Base-by-base conservation (phyloP, 1,140 invertebrate species). In the Zophobas morio region DNA sequence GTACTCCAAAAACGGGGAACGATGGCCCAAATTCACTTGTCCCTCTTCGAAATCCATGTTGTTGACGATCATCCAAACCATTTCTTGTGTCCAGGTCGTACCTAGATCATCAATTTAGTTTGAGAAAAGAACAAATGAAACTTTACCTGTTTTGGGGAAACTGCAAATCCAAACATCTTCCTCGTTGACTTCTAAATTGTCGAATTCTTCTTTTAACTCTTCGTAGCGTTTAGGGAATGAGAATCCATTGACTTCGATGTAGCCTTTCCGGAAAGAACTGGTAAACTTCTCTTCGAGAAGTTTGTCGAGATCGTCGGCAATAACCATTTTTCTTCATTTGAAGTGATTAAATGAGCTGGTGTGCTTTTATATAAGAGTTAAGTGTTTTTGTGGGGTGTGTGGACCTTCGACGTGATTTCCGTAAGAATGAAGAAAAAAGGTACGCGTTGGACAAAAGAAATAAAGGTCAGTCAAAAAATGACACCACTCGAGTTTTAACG, bases 31-130 rank as follows among this genome's bases (percentile, higher is more conserved):
- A 78, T 79, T 76, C 1, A 81, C 78, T 74, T 88, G 86, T 33
- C 88, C 89, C 42, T 83, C 87, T 40, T 89, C 86, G 5, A 88
- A 88, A 80, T 91, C 87, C 1, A 89, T 79, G 76, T 90, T 82
- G 76, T 89, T 87, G 1, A 81, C 84, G 51, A 91, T 87, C 53
- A 88, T 86, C 88, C 90, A 91, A 0, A 89, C 84, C 86, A 91
- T 90, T 82, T 92, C 90, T 80, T 90, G 88, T 0, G 88, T 88
- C 90, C 90, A 92, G 5, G 90, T 91, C 2, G 90, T 88, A 51
- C 90, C 88, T 87, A 76, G 36, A 82, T 80, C 70, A 76, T 1
- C 34, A n/a, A 78, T 32, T 39, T 33, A 76, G 20, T 20, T 49
- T 60, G 1, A 46, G 60, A 42, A 74, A 34, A 70, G 0, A 42